Evolutionary conservation across 2,113 vertebrate species (phyloP), one percentile per base, ranked within the genome.

Genomic region (Lucifuga dentata): DNA sequence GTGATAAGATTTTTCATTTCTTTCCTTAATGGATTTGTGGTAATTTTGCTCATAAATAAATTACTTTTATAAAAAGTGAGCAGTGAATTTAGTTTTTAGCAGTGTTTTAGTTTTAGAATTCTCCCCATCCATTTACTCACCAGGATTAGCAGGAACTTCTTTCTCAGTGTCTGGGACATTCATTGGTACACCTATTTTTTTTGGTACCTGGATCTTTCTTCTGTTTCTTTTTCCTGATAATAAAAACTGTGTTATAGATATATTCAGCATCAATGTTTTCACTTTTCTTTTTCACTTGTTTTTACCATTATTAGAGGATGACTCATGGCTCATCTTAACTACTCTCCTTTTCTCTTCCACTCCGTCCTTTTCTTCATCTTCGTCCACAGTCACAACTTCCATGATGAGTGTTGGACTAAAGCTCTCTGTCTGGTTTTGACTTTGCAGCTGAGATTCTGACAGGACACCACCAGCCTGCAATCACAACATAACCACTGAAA

Each of bases 331-430:
- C 45, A 26, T 79, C 0, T 68, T 32, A 39, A 32, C 59, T 16
- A 36, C 62, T 79, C 45, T 70, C 23, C 78, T 49, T 43, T 23
- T 73, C 11, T 70, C 44, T 53, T 85, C 67, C 46, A 24, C 52
- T 52, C 83, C 81, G 4, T 79, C 46, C 51, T 24, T 57, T 38
- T 80, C 80, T 58, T 71, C 80, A 17, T 82, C 76, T 5, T 73
- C 85, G 26, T 52, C 80, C 55, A 66, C 68, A 63, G 72, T 61
- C 19, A 64, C 79, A 51, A 81, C 85, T 43, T 84, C 83, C 83
- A 84, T 78, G 73, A 84, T 63, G 64, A 84, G 78, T 0, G 82
- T 73, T 13, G 84, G 76, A 63, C 82, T 79, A 19, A 71, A 65
- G 69, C 59, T 52, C 48, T 53, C 70, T 56, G 63, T 76, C 76